Base-by-base conservation (phyloP, 2,797 vertebrate species). In the Serranus cabrilla region DNA sequence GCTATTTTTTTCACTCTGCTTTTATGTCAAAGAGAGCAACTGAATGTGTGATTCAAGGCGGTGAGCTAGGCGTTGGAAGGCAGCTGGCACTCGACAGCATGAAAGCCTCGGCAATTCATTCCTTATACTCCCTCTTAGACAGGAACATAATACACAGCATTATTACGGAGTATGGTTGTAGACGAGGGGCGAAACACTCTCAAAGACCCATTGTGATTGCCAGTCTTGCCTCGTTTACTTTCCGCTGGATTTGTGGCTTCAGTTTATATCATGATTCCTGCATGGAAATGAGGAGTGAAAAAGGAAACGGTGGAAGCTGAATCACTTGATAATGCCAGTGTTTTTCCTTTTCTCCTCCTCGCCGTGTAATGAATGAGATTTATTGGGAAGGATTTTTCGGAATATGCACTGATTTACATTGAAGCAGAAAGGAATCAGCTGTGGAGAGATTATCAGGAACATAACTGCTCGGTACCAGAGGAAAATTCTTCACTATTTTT, bases 1-100 rank as follows among this genome's bases (percentile, higher is more conserved):
- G 86, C 91, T 91, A 89, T 89, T 94, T 94, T 93, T 91, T 85
- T 73, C 81, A 46, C 76, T 82, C 65, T 81, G 82, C 91, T 90
- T 94, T 94, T 93, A 93, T 94, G 89, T 93, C 85, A 91, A 89
- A 91, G 90, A 88, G 90, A 87, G 84, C 89, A 85, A 88, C 81
- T 82, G 86, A 86, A 88, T 87, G 74, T 85, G 81, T 89, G 89
- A 93, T 91, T 92, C 78, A 78, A 88, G 87, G 87, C 87, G 65
- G 85, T 71, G 90, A 89, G 89, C 87, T 69, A 60, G 82, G 73
- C 74, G 86, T 90, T 92, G 84, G 84, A 91, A 93, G 90, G 93
- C 94, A 94, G 93, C 92, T 93, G 88, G 90, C 92, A 89, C 89
- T 94, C 83, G 71, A 91, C 85, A 56, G 81, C 82, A 91, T 93